Base-by-base conservation (phyloP, 2,113 vertebrate species). In the Tor tambroides region DNA sequence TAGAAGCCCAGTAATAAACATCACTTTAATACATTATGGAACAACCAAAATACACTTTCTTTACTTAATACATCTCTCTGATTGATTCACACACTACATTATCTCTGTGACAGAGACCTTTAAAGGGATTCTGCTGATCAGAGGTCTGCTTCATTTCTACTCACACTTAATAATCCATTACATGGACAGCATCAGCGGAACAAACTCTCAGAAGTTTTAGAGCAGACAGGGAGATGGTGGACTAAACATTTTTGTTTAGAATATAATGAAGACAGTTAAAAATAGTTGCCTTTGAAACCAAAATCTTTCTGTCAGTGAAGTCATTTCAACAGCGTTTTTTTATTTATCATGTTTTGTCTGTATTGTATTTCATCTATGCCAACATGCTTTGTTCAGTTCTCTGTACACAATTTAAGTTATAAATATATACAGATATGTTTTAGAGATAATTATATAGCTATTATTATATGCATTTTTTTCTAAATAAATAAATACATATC, bases 341-440 rank as follows among this genome's bases (percentile, higher is more conserved):
- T 1, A 49, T 79, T 78, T 69, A 59, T 86, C 2, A 43, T 43
- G 41, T 10, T 43, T 43, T 46, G 43, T 74, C 65, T 80, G 4
- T 61, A 41, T 43, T 84, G 4, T 87, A 51, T 38, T 41, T 32
- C 14, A 49, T 54, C 35, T 65, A 61, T 72, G 51, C 19, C 46
- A 63, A 90, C 82, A 86, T 79, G 83, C 19, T 91, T 90, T 92
- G 87, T 91, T 91, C 86, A 85, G 75, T 79, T 78, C 86, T 65
- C 75, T 80, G 76, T 87, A 83, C 28, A 84, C 74, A 78, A 59
- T 80, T 63, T 32, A 85, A 86, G 67, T 82, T 78, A 83, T 86
- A 76, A 86, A 87, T 85, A 75, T 88, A 80, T 74, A 77, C 72
- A 84, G 69, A 86, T 69, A 83, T 86, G 67, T 84, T 85, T 83